Evolutionary conservation across 2,113 vertebrate genomes (phyloP).

Genomic region (Fulmarus glacialis): DNA sequence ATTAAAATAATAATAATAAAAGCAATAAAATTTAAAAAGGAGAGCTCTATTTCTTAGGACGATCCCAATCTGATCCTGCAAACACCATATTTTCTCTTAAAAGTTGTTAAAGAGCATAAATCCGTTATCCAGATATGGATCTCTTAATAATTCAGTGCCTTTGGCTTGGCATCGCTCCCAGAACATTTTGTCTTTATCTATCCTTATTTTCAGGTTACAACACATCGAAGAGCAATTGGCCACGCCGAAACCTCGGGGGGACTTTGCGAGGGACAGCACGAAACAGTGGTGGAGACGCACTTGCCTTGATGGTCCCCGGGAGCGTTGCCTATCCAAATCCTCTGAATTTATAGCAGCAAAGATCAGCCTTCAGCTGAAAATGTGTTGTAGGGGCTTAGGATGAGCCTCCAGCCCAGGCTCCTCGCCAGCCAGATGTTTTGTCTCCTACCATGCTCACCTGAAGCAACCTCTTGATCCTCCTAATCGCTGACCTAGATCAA

Average conservation of each 20-base stretch:
- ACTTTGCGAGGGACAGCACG: accelerated
- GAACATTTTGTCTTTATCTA: constrained; percentile 75
- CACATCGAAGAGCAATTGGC: constrained; percentile 56
- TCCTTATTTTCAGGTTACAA: constrained; percentile 75
- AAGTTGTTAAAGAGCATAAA: constrained; percentile 74
- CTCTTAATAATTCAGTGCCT: constrained; percentile 73
- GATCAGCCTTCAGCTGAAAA: accelerated
- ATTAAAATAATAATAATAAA: constrained; percentile 49
- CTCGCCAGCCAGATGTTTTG: not conserved
- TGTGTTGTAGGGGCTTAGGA: not conserved
- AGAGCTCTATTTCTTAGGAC: constrained; percentile 48
- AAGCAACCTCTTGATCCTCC: not conserved
- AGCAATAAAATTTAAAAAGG: not conserved
- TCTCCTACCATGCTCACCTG: not conserved
- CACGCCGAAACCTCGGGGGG: not conserved
- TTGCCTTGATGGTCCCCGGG: not conserved
- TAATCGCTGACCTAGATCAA: not conserved
- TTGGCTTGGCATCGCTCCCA: constrained; percentile 74
- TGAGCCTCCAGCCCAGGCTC: not conserved
- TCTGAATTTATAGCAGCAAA: not conserved
- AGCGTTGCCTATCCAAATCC: accelerated
- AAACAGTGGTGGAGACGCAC: accelerated
- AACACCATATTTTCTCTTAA: constrained; percentile 56
- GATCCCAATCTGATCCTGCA: constrained; percentile 46
- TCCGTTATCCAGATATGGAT: constrained; percentile 73